Evolutionary conservation across 2,797 vertebrate species (phyloP).

Genomic region (Liasis olivaceus): DNA sequence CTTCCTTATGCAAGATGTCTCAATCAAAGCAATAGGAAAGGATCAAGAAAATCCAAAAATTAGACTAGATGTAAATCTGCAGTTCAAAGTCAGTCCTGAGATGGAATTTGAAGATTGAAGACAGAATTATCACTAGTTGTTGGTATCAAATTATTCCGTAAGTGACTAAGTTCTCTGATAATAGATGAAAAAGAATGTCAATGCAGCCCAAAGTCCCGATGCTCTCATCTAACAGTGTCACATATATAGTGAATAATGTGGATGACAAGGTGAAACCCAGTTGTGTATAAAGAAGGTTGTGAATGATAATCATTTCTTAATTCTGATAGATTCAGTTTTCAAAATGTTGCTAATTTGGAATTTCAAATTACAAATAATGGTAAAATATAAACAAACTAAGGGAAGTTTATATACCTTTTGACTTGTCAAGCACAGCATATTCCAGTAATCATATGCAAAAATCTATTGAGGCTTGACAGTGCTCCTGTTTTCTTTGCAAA

Average conservation of each 20-base stretch:
- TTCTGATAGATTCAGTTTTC: neutral
- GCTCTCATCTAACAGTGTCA: neutral
- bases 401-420: neutral
- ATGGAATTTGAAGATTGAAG: neutral
- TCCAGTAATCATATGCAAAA: neutral
- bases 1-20: no score
- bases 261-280: neutral
- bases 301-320: constrained; percentile 1
- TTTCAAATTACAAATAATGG: neutral
- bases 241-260: neutral
- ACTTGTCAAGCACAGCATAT: neutral
- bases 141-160: neutral
- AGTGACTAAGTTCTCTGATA: neutral
- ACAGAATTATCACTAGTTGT: neutral
- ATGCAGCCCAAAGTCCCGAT: neutral
- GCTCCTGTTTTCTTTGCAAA: neutral
- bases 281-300: neutral
- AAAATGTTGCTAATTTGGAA: neutral
- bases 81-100: neutral
- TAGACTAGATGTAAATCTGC: neutral
- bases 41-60: neutral
- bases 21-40: neutral
- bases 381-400: neutral
- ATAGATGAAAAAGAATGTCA: neutral
- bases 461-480: neutral